phyloP scores from a whole-genome alignment of 2,113 vertebrate genomes.

The Oryctolagus cuniculus region mOryCun1.1 NC_091432.1:109470001-109470500 shows the following conservation, averaged over 20 bases:
- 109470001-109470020: neutral
- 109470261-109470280: neutral
- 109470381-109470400: neutral
- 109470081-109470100: neutral
- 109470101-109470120: neutral
- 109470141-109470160: rapidly evolving
- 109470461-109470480: neutral
- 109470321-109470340: neutral
- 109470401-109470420: conserved; percentile 32
- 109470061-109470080: neutral
- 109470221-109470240: neutral
- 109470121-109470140: neutral
- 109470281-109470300: neutral
- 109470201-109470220: neutral
- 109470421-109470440: neutral
- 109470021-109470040: neutral
- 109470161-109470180: neutral
- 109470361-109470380: neutral
- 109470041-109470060: neutral
- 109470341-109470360: neutral
- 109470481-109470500: neutral
- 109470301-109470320: neutral
- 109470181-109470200: neutral
- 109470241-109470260: neutral
- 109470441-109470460: neutral